Base-by-base conservation (phyloP, 2,888 invertebrate species). In the Diaperis boleti region DNA sequence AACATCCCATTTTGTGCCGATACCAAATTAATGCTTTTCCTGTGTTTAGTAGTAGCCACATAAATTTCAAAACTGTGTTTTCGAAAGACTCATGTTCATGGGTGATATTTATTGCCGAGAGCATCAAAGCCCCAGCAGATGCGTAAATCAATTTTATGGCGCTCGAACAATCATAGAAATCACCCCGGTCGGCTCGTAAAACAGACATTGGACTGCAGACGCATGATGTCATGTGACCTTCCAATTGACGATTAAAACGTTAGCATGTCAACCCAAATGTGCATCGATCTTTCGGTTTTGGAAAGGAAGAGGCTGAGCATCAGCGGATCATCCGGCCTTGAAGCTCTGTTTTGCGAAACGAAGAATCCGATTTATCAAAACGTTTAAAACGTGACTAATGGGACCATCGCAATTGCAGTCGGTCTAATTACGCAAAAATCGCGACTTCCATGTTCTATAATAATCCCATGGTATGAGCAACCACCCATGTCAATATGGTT, bases 151-250 rank as follows among this genome's bases (percentile, higher is more conserved):
- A 8, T 20, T 20, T 4, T 20, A 20, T 3, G 1, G 26, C n/a
- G 26, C 26, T 26, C 26, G 26, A 1, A 26, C 26, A 5, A 26
- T 26, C n/a, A 26, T 26, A 26, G 26, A 26, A 26, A 20, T 14
- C 39, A 35, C 37, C 50, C 37, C 20, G 15, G 26, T n/a, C n/a
- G n/a, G n/a, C n/a, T n/a, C n/a, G 4, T 31, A 14, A 33, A 49
- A 33, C n/a, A 35, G 18, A 44, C 33, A 44, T 17, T 26, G 13
- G 54, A 39, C 20, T 42, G 26, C 57, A 57, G 57, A 56, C 56
- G 44, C 26, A 35, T 65, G 65, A 65, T 65, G 65, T 65, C 65
- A 65, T 62, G 45, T 50, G 59, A 42, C 65, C 62, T 65, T 65
- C 62, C 33, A 42, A 26, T 52, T 57, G 45, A 45, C 47, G 57